Evolutionary conservation across 2,888 invertebrate genomes (phyloP).

Genomic region (Romanomermis culicivorax): DNA sequence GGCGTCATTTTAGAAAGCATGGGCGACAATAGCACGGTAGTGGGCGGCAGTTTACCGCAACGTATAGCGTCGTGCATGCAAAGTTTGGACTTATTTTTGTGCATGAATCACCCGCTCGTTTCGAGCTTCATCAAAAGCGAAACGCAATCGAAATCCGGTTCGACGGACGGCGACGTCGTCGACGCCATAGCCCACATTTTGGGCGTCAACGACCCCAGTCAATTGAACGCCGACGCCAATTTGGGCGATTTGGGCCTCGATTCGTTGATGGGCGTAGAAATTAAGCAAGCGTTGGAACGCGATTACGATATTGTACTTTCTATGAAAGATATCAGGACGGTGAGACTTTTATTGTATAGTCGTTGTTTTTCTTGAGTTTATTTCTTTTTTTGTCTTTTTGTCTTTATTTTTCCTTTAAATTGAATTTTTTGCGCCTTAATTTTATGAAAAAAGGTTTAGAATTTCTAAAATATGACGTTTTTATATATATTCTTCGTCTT

Average conservation of each 20-base stretch:
- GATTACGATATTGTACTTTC: slow-evolving; percentile 64
- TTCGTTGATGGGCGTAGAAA: slow-evolving; percentile 94
- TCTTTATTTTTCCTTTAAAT: too few relatives aligned
- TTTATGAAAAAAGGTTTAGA: too few relatives aligned
- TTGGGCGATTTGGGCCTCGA: slow-evolving; percentile 91
- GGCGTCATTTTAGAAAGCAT: slow-evolving; percentile 72
- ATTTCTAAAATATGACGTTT: too few relatives aligned
- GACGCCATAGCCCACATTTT: slow-evolving; percentile 27
- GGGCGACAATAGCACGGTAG: slow-evolving; percentile 63
- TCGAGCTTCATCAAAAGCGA: background rate
- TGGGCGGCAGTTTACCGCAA: slow-evolving; percentile 88
- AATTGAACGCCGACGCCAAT: slow-evolving; percentile 50
- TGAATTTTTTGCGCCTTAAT: too few relatives aligned
- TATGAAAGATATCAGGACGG: slow-evolving; percentile 63
- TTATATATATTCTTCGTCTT: too few relatives aligned
- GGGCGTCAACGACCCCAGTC: slow-evolving; percentile 62
- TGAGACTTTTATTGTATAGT: slow-evolving; percentile 16
- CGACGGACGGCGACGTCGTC: slow-evolving; percentile 9
- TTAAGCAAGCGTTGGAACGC: slow-evolving; percentile 44
- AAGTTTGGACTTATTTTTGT: slow-evolving; percentile 68
- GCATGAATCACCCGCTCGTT: slow-evolving; percentile 36
- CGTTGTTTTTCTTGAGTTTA: too few relatives aligned
- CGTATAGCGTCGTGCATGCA: slow-evolving; percentile 74
- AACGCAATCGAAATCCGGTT: background rate
- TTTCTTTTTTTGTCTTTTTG: too few relatives aligned